Conservation (phyloP, 35 echinoderm and acorn worm genomes). For the Antedon bifida region DNA sequence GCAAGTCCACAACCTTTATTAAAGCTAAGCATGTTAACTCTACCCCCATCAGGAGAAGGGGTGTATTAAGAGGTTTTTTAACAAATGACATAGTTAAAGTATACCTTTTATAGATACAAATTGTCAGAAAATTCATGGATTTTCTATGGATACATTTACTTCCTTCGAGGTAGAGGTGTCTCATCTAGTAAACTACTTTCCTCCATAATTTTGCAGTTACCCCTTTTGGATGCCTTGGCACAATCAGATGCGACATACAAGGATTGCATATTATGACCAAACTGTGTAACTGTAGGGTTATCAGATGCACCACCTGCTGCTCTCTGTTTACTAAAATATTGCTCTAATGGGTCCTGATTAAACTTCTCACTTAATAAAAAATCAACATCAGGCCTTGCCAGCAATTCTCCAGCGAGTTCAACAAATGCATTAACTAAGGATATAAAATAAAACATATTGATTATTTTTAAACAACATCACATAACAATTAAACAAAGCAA, state of each 20-base stretch:
- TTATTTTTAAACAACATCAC: too few species aligned
- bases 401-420: not conserved
- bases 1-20: too few species aligned
- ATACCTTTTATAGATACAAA: too few species aligned
- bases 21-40: too few species aligned
- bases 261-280: not conserved
- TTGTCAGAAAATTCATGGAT: too few species aligned
- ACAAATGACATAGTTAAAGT: too few species aligned
- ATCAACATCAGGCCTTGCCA: not conserved
- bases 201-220: not conserved
- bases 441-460: too few species aligned
- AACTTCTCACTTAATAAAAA: not conserved
- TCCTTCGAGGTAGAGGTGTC: not conserved
- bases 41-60: too few species aligned
- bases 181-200: not conserved
- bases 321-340: constrained; percentile 6
- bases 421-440: not conserved
- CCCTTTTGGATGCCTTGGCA: not conserved
- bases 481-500: too few species aligned
- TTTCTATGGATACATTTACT: too few species aligned
- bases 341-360: not conserved
- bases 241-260: not conserved
- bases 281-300: not conserved
- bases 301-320: not conserved
- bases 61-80: too few species aligned